Base-by-base conservation (phyloP, 2,113 vertebrate species). In the Brachirus orientalis region DNA sequence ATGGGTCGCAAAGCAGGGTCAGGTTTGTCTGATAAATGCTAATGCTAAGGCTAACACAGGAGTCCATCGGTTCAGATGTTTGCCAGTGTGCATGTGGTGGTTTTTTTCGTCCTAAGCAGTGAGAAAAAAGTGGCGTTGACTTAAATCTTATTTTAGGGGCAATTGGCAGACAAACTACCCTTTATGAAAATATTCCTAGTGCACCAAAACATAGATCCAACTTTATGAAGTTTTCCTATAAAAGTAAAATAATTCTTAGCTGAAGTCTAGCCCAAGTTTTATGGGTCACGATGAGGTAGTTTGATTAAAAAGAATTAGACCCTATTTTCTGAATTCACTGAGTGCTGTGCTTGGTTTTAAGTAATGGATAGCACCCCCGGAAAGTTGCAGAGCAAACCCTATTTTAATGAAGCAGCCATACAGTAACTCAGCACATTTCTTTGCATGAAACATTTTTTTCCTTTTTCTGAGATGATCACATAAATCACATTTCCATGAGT, bases 371-470 rank as follows among this genome's bases (percentile, higher is more conserved):
- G 80, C 11, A 0, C 50, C 71, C 82, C 60, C 56, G 52, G 80
- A 85, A 92, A 90, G 55, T 77, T 89, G 86, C 85, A 82, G 84
- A 76, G 81, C 81, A 82, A 81, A 89, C 79, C 82, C 74, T 74
- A 86, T 85, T 88, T 89, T 89, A 90, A 90, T 89, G 84, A 90
- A 86, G 84, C 79, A 73, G 59, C 74, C 69, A 55, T 72, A 83
- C 56, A 78, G 82, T 88, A 89, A 85, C 80, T 89, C 89, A 87
- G 86, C 86, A 89, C 58, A 89, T 90, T 88, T 85, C 78, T 77
- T 41, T 78, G 22, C 58, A 37, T 61, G 68, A 68, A 73, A 66
- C 53, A 41, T 71, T 83, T 78, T 70, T 82, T 79, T 77, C 63
- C 16, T 19, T 63, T 59, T 63, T 55, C 50, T 33, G 38, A 40